These are phyloP conservation scores for Nettapus auritus DNA, from an alignment of 2,113 vertebrate species.

Conservation along the genomic window DNA sequence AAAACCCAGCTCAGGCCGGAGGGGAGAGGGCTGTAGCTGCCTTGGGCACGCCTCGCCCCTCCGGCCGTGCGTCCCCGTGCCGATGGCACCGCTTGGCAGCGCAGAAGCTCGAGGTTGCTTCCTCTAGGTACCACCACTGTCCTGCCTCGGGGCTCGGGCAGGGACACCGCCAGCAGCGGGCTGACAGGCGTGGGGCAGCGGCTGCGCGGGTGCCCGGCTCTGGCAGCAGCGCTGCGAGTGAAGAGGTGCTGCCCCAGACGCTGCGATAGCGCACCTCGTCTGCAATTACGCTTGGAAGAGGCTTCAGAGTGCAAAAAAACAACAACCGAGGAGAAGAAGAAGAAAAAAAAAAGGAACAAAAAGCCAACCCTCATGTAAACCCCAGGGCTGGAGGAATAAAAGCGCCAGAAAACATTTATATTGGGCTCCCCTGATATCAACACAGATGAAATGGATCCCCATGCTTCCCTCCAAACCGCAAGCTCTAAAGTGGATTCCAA, in stretches of 20 bases:
- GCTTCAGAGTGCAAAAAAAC: not conserved
- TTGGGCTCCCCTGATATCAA: constrained; percentile 44
- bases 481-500: constrained; percentile 65
- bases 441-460: constrained; percentile 62
- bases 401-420: constrained; percentile 48
- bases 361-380: constrained; percentile 25
- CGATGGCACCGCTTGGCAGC: not conserved
- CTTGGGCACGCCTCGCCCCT: not conserved
- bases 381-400: constrained; percentile 39
- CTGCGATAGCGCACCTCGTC: not conserved
- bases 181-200: not conserved
- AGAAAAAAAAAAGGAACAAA: not conserved
- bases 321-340: not conserved
- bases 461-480: constrained; percentile 54
- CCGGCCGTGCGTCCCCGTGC: not conserved
- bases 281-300: constrained; percentile 3
- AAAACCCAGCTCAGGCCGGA: not conserved
- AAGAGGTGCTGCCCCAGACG: not conserved
- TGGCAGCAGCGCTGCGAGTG: not conserved
- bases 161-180: not conserved
- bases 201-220: rapidly evolving
- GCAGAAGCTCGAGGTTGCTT: not conserved
- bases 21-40: not conserved
- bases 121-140: rapidly evolving
- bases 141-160: not conserved